Evolutionary conservation across 2,797 vertebrate genomes (phyloP).

Genomic region (Apogon hyalosoma): DNA sequence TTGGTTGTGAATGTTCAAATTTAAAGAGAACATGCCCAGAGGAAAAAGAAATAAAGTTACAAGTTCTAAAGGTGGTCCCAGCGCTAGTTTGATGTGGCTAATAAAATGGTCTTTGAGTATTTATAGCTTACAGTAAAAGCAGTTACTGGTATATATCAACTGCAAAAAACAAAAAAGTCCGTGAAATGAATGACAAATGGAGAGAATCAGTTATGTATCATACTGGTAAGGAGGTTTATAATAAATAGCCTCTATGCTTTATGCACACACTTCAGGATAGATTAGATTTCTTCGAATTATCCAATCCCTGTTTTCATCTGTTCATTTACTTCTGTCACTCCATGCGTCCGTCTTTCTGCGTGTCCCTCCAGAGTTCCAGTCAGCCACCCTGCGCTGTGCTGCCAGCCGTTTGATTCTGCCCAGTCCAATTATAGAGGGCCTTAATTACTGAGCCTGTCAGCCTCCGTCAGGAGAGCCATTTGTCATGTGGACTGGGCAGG

Average conservation of each 20-base stretch:
- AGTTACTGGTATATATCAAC: neutral
- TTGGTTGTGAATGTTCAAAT: constrained; percentile 10
- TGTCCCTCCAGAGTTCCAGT: constrained; percentile 58
- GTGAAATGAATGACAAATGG: neutral
- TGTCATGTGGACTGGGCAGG: constrained; percentile 65
- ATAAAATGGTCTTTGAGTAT: constrained; percentile 38
- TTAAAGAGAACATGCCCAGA: neutral
- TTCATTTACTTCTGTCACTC: constrained; percentile 46
- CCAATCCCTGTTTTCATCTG: neutral
- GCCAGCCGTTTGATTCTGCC: constrained; percentile 69
- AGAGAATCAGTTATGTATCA: neutral
- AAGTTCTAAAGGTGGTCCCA: constrained; percentile 26
- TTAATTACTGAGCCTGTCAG: constrained; percentile 82
- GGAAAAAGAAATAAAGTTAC: constrained; percentile 12
- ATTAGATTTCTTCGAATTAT: constrained; percentile 16
- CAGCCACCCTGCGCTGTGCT: constrained; percentile 61
- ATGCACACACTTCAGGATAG: neutral
- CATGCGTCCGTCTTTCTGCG: constrained; percentile 49
- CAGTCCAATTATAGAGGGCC: constrained; percentile 79
- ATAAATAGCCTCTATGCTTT: neutral
- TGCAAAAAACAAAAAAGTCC: neutral
- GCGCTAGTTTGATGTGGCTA: neutral
- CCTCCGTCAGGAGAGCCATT: constrained; percentile 76
- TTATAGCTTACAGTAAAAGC: constrained; percentile 27
- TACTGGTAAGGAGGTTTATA: neutral